Conservation (phyloP, 2,113 vertebrate species). For the Arizona elegans region DNA sequence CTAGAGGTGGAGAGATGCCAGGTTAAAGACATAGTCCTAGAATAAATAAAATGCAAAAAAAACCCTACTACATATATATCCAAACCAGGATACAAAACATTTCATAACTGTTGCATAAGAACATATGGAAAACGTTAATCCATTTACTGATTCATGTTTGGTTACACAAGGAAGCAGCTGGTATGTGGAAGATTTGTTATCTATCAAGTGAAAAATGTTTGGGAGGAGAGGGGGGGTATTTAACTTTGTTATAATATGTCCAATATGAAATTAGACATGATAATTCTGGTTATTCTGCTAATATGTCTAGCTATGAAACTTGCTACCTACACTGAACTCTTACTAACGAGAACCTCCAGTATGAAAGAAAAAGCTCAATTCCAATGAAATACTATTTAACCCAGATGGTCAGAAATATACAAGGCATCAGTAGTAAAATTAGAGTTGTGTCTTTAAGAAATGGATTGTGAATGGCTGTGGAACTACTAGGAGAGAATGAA, state of each 20-base stretch:
- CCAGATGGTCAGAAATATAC: slow-evolving; percentile 20
- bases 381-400: slow-evolving; percentile 3
- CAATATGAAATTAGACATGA: neutral
- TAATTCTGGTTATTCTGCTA: slow-evolving; percentile 41
- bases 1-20: neutral
- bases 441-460: slow-evolving; percentile 16
- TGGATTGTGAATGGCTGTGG: slow-evolving; percentile 15
- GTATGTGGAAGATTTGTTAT: slow-evolving; percentile 38
- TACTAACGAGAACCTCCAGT: slow-evolving; percentile 23
- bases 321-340: slow-evolving; percentile 18
- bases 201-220: slow-evolving; percentile 20
- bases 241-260: slow-evolving; percentile 47
- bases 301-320: slow-evolving; percentile 46
- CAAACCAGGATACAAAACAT: neutral
- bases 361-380: neutral
- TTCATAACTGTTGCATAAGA: slow-evolving; percentile 25
- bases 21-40: neutral
- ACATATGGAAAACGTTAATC: slow-evolving; percentile 54
- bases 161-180: slow-evolving; percentile 52
- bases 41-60: neutral
- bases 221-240: neutral
- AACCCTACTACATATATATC: neutral
- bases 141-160: slow-evolving; percentile 52
- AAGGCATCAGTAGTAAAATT: slow-evolving; percentile 7
- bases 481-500: slow-evolving; percentile 46